A percentile compares a stretch with the other conserved stretches of the same genome.
These are phyloP conservation scores for Tauraco erythrolophus DNA, from an alignment of 2,113 vertebrate species.

Conservation along the genomic window DNA sequence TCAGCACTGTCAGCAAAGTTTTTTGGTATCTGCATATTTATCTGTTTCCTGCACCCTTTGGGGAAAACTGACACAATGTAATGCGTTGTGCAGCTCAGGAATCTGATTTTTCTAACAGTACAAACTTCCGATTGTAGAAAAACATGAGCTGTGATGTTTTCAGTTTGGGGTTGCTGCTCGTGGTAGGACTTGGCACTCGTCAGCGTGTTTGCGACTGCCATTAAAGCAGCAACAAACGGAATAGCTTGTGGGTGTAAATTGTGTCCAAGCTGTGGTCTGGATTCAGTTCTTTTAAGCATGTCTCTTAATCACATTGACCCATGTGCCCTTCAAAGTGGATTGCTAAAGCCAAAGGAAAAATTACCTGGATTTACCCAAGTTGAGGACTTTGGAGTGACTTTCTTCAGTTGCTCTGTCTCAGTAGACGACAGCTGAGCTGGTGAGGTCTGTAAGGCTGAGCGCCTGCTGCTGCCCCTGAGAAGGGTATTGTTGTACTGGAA, in stretches of 20 bases:
- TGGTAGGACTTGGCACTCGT: neutral
- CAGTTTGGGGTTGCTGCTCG: neutral
- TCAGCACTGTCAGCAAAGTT: neutral
- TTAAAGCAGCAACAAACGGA: neutral
- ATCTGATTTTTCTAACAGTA: neutral
- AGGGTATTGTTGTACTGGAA: neutral
- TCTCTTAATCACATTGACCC: neutral
- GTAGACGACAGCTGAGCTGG: neutral
- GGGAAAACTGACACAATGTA: neutral
- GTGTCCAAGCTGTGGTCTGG: neutral
- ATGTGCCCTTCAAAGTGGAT: neutral
- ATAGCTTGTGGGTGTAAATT: neutral
- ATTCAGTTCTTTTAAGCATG: neutral
- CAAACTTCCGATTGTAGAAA: neutral
- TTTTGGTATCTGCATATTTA: neutral
- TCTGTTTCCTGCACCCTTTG: conserved; percentile 20
- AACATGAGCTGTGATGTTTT: neutral
- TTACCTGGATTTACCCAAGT: neutral
- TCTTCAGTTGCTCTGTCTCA: rapidly evolving
- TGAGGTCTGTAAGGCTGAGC: neutral
- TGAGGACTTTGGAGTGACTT: neutral
- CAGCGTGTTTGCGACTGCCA: neutral
- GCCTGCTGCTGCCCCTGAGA: neutral
- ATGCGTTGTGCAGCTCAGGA: neutral
- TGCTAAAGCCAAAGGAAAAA: neutral